Base-by-base conservation (phyloP, 2,888 invertebrate genomes). In the Drosophila leonis region DNA sequence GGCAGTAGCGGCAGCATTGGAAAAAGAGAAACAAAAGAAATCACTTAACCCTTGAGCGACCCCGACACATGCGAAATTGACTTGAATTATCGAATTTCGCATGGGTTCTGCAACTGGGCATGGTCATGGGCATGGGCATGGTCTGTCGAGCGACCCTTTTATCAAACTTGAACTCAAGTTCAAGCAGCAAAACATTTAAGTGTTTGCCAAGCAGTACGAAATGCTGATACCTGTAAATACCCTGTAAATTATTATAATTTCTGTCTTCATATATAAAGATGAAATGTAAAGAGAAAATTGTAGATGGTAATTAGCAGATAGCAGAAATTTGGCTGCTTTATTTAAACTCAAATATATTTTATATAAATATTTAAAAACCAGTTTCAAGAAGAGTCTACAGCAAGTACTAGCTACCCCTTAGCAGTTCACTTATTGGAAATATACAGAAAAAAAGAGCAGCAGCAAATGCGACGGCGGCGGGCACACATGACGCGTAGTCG, bases 1-100 rank as follows among this genome's bases (percentile, higher is more conserved):
- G 54, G 46, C 33, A 56, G 33, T 7, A 59, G 35, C 0, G 44
- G 48, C 46, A 56, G 57, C 20, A 62, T 41, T 41, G 41, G 35
- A 29, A 65, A 65, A 67, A 55, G 31, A 54, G 68, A 84, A 82
- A 82, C 71, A 72, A 83, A 78, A 82, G 83, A 85, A 88, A 85
- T 88, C 84, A 78, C 84, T 88, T 85, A 85, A 85, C 84, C 88
- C 83, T 85, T 85, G 88, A 77, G 75, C 86, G 71, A 86, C 78
- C 86, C 75, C 86, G 81, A 86, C 81, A 86, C 83, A 83, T 85
- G 76, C 82, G 80, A 81, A 86, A 83, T 83, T 79, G 84, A 83
- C 87, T 83, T 87, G 85, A 83, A 83, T 83, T 83, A 81, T 83
- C 83, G 83, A 86, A 83, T 86, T 86, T 80, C 69, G 74, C 57